These are phyloP conservation scores for Proterorhinus semilunaris DNA, from an alignment of 2,113 vertebrate species.

Conservation along the genomic window DNA sequence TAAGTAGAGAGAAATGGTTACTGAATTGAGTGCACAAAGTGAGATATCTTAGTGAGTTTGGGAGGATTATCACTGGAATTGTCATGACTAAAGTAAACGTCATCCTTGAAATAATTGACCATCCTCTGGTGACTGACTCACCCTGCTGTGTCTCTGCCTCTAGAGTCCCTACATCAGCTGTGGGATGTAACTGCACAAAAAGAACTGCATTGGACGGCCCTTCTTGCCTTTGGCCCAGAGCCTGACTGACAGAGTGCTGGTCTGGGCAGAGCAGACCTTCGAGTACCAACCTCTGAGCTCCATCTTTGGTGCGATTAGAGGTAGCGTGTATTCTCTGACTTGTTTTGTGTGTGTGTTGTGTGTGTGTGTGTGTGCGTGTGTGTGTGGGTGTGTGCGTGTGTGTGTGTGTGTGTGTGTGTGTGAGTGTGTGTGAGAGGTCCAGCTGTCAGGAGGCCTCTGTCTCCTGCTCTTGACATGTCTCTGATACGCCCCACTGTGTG, in stretches of 20 bases:
- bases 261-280: slow-evolving; percentile 39
- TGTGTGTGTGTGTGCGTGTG: slow-evolving; percentile 15
- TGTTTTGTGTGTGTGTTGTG: slow-evolving; percentile 10
- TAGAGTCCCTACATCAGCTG: slow-evolving; percentile 60
- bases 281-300: slow-evolving; percentile 45
- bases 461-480: slow-evolving; percentile 74
- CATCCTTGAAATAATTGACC: slow-evolving; percentile 28
- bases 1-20: background rate
- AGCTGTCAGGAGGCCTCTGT: slow-evolving; percentile 76
- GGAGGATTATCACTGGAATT: slow-evolving; percentile 6
- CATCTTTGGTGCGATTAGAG: slow-evolving; percentile 71
- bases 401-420: slow-evolving; percentile 9
- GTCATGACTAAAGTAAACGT: slow-evolving; percentile 31
- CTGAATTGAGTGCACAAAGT: background rate
- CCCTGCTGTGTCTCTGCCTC: slow-evolving; percentile 44
- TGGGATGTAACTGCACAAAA: slow-evolving; percentile 70
- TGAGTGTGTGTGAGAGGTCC: slow-evolving; percentile 49
- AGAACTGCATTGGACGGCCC: slow-evolving; percentile 69
- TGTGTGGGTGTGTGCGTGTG: slow-evolving; percentile 16
- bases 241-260: slow-evolving; percentile 54
- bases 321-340: slow-evolving; percentile 5
- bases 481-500: slow-evolving; percentile 66
- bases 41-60: background rate
- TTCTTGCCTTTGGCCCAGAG: slow-evolving; percentile 63
- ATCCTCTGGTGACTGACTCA: slow-evolving; percentile 40